Evolutionary conservation across 2,888 invertebrate genomes (phyloP), one percentile per base, ranked within the genome.

Genomic region (Stenolophus ochropezus): DNA sequence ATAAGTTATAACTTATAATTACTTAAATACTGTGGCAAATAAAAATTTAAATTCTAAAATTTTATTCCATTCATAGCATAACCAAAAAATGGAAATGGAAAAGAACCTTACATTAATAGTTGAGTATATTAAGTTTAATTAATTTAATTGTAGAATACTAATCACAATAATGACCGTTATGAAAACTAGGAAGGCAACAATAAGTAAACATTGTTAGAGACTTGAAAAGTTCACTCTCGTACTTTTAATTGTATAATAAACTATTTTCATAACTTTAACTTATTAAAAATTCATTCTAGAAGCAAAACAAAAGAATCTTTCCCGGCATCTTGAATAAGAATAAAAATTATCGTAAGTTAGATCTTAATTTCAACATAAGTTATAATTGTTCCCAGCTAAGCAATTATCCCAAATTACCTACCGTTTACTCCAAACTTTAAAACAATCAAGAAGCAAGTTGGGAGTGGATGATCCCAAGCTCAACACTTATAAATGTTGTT

Each of bases 391-490:
- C 65, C 61, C 33, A 69, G 65, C 73, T 14, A 14, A 49, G 49
- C 73, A 49, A 73, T 73, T 49, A 49, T 73, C 23, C 49, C 49
- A 73, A 73, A 73, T 73, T 73, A 73, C 73, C 73, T 49, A 73
- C 73, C 27, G 33, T 33, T 69, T 33, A 69, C 65, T 33, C 27
- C 18, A 27, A 69, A 69, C 65, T 69, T 69, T 33, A 69, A 69
- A 33, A 69, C 65, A 69, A 69, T 69, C 65, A 69, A 69, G 65
- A 33, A 18, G 23, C n/a, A 73, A 73, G 21, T 23, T 49, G 49
- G 49, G 23, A 73, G 23, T 49, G 11, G 18, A 73, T 73, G 49
- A 73, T 47, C 49, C 16, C 42, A 49, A 49, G 16, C 49, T 73
- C 49, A 73, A 73, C 47, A 49, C 49, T 73, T 73, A 73, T 73